Conservation (phyloP, 2,113 vertebrate species). For the Stegastes partitus region DNA sequence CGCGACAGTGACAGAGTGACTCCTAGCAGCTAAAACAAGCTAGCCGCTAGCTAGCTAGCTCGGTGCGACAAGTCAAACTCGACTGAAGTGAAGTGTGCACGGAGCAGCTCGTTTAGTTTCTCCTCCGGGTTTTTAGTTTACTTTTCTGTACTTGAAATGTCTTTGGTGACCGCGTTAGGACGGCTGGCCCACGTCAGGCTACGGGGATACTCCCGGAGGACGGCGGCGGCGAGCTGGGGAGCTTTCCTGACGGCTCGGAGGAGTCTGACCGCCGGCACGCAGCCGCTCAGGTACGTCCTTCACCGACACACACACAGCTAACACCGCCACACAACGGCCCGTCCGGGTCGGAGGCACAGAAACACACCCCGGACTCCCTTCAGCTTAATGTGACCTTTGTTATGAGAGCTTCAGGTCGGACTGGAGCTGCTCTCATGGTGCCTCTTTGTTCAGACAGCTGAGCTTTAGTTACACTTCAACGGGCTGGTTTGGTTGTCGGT, state of each 20-base stretch:
- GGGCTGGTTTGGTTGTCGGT: too few species aligned
- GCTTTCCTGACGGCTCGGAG: slow-evolving; percentile 12
- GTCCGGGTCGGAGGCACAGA: too few species aligned
- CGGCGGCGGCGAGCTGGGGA: background rate
- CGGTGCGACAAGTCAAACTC: background rate
- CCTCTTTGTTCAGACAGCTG: too few species aligned
- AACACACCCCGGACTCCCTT: too few species aligned
- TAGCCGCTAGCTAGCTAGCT: slow-evolving; percentile 44
- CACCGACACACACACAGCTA: too few species aligned
- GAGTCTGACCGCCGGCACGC: slow-evolving; percentile 51
- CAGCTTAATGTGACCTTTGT: too few species aligned
- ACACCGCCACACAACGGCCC: too few species aligned
- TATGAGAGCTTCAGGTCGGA: too few species aligned
- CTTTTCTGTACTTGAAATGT: slow-evolving; percentile 38
- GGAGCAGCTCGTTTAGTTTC: background rate
- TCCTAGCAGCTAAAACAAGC: slow-evolving; percentile 48
- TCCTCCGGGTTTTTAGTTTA: fast-evolving
- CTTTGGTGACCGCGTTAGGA: slow-evolving; percentile 56
- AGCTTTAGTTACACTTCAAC: too few species aligned
- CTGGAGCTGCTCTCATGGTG: too few species aligned
- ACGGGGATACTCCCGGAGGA: slow-evolving; percentile 27
- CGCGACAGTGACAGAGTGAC: slow-evolving; percentile 59
- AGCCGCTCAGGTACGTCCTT: slow-evolving; percentile 34
- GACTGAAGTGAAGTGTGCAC: too few species aligned
- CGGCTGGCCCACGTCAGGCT: slow-evolving; percentile 43